phyloP scores from a whole-genome alignment of 2,888 invertebrate species.

The Folsomia manolachei region DNA sequence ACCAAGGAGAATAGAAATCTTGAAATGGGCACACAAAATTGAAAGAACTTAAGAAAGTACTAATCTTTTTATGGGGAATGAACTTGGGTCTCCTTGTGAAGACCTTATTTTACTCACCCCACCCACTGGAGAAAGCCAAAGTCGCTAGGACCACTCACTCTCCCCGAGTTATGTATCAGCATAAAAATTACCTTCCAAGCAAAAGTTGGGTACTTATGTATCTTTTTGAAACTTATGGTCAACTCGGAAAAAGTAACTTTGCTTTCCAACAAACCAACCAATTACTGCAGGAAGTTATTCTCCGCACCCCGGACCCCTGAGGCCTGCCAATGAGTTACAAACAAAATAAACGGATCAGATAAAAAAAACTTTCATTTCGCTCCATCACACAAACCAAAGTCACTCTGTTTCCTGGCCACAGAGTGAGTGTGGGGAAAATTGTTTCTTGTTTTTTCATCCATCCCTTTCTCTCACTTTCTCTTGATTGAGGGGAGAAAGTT shows the following conservation, averaged over 20 bases:
- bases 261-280: slow-evolving; percentile 8
- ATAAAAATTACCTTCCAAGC: slow-evolving; percentile 13
- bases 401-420: not conserved
- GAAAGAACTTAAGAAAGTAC: slow-evolving; percentile 25
- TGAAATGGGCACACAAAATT: slow-evolving; percentile 22
- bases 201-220: slow-evolving; percentile 8
- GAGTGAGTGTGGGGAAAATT: slow-evolving; percentile 5
- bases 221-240: slow-evolving; percentile 20
- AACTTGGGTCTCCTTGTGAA: not conserved
- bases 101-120: not conserved
- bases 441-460: slow-evolving; percentile 13
- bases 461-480: slow-evolving; percentile 6
- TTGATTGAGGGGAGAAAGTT: slow-evolving; percentile 10
- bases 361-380: slow-evolving; percentile 17
- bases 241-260: slow-evolving; percentile 19
- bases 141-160: too few species aligned
- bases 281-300: slow-evolving; percentile 21
- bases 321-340: slow-evolving; percentile 25
- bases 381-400: slow-evolving; percentile 1
- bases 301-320: slow-evolving; percentile 4
- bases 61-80: slow-evolving; percentile 24
- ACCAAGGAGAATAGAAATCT: slow-evolving; percentile 7
- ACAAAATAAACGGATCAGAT: slow-evolving; percentile 21
- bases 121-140: not conserved
- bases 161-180: slow-evolving; percentile 18